phyloP scores from a whole-genome alignment of 2,888 invertebrate genomes.

The Arctia plantaginis region DNA sequence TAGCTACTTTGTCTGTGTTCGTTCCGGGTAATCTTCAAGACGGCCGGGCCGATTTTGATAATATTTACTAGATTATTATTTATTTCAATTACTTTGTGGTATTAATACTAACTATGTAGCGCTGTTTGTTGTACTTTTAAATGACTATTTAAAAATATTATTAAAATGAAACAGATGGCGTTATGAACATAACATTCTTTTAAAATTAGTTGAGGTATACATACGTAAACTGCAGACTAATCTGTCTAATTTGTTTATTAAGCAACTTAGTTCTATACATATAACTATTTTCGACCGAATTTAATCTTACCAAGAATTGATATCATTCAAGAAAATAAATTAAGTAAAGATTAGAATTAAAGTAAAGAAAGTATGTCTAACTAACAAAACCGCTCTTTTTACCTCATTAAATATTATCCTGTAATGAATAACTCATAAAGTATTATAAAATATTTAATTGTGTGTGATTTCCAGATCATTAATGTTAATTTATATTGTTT shows the following conservation, averaged over 20 bases:
- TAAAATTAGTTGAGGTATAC: background rate
- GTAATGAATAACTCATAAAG: conserved; percentile 1
- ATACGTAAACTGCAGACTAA: background rate
- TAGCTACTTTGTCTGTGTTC: too few relatives aligned
- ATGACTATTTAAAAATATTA: background rate
- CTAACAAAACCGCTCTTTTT: background rate
- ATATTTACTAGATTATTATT: background rate
- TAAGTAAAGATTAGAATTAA: too few relatives aligned
- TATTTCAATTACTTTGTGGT: background rate
- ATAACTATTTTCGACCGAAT: background rate
- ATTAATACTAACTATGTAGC: background rate
- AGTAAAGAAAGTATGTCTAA: background rate
- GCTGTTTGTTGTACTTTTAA: background rate
- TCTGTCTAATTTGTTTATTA: background rate
- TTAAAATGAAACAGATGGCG: background rate
- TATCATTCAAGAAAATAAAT: too few relatives aligned
- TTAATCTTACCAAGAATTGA: conserved; percentile 1
- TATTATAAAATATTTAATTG: conserved; percentile 4
- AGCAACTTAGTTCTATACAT: background rate
- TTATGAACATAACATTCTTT: background rate
- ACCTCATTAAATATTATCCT: background rate
- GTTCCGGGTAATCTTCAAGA: too few relatives aligned
- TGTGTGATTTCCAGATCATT: background rate
- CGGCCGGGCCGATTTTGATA: too few relatives aligned
- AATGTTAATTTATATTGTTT: background rate